phyloP scores from a whole-genome alignment of 2,797 vertebrate species.

The Buceros bicornis region DNA sequence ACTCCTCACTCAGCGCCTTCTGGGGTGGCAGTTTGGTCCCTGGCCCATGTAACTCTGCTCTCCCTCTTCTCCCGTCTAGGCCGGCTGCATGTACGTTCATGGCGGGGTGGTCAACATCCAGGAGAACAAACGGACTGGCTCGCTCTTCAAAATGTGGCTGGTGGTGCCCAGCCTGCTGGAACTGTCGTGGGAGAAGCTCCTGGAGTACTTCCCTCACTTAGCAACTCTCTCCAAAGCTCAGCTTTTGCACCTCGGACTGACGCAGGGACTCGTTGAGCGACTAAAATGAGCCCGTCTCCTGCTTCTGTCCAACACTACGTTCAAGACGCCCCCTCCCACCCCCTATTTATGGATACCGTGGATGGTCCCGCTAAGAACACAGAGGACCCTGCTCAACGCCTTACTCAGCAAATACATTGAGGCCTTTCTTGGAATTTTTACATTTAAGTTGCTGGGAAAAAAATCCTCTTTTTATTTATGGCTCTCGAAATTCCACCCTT shows the following conservation, averaged over 20 bases:
- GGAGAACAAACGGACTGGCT: slow-evolving; percentile 96
- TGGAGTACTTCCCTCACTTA: slow-evolving; percentile 90
- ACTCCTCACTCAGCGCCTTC: neutral
- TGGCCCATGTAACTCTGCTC: neutral
- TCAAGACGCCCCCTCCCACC: slow-evolving; percentile 28
- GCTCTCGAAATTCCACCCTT: neutral
- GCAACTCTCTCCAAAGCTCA: slow-evolving; percentile 87
- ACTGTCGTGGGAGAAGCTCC: slow-evolving; percentile 96
- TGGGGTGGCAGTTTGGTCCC: neutral
- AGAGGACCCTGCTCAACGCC: slow-evolving; percentile 79
- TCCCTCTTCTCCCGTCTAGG: slow-evolving; percentile 75
- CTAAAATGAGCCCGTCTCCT: slow-evolving; percentile 86
- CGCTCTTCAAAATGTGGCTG: slow-evolving; percentile 98
- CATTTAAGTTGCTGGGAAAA: slow-evolving; percentile 49
- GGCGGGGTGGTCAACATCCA: slow-evolving; percentile 98
- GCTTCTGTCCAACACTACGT: neutral
- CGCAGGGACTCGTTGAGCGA: slow-evolving; percentile 94
- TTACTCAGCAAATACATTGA: slow-evolving; percentile 89
- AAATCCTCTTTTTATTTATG: slow-evolving; percentile 57
- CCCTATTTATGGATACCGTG: slow-evolving; percentile 76
- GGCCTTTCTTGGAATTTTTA: slow-evolving; percentile 79
- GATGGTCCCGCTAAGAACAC: slow-evolving; percentile 63
- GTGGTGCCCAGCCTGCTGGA: slow-evolving; percentile 95
- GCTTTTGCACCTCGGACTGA: slow-evolving; percentile 96
- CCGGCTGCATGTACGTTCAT: slow-evolving; percentile 98